Evolutionary conservation across 37 sponge, comb jelly and placozoan genomes (phyloP).

Genomic region (Bolinopsis microptera): DNA sequence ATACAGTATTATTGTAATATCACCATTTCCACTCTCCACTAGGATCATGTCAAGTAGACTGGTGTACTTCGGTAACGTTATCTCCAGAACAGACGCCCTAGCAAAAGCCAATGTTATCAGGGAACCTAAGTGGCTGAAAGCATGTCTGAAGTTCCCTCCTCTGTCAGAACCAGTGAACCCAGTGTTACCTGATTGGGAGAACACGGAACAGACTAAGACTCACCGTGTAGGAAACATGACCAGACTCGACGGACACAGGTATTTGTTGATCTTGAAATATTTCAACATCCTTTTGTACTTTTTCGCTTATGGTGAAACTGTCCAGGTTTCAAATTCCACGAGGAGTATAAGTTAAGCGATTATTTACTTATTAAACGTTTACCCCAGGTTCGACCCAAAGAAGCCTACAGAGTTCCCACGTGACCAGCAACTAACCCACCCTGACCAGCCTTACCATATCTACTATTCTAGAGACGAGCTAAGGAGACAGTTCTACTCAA

Average conservation of each 20-base stretch:
- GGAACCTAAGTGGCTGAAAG: conserved; percentile 32
- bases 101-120: background rate
- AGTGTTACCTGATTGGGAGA: conserved; percentile 40
- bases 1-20: too few relatives aligned
- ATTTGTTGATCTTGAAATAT: background rate
- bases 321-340: too few relatives aligned
- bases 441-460: conserved; percentile 32
- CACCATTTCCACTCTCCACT: background rate
- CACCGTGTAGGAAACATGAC: conserved; percentile 21
- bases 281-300: too few relatives aligned
- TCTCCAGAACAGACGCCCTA: conserved; percentile 35
- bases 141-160: conserved; percentile 36
- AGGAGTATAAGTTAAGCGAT: too few relatives aligned
- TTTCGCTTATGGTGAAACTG: too few relatives aligned
- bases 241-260: conserved; percentile 62
- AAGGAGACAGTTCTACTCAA: conserved; percentile 11
- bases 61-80: conserved; percentile 54
- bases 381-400: conserved; percentile 55
- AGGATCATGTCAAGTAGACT: conserved; percentile 16
- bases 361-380: too few relatives aligned
- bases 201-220: background rate
- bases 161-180: background rate
- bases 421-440: conserved; percentile 2
- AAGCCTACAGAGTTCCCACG: conserved; percentile 32
- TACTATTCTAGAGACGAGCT: conserved; percentile 60